Evolutionary conservation across 2,797 vertebrate genomes (phyloP).

Genomic region (Sternarchorhynchus goeldii): DNA sequence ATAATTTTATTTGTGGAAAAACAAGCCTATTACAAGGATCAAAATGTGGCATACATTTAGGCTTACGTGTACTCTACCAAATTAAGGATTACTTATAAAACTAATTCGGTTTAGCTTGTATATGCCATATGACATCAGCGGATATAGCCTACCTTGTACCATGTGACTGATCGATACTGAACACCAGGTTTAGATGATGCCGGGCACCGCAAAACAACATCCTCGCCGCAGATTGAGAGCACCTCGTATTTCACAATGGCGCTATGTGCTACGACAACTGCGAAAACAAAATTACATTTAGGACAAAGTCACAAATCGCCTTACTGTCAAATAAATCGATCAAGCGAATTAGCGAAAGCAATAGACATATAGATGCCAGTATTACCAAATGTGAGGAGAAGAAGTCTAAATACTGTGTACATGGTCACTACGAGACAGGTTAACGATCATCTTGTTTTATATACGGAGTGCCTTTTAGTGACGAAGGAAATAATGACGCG

Average conservation of each 20-base stretch:
- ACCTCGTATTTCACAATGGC: not conserved
- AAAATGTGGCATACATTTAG: too few relatives aligned
- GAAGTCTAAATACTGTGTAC: not conserved
- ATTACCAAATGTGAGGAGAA: slow-evolving; percentile 46
- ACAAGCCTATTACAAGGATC: too few relatives aligned
- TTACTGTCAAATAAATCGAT: too few relatives aligned
- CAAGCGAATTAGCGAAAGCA: too few relatives aligned
- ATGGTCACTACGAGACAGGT: not conserved
- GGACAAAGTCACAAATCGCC: slow-evolving; percentile 4
- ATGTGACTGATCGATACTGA: slow-evolving; percentile 60
- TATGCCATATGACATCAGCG: too few relatives aligned
- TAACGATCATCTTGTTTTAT: too few relatives aligned
- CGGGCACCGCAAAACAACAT: slow-evolving; percentile 51
- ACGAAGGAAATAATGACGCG: not conserved
- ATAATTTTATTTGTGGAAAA: too few relatives aligned
- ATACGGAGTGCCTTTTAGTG: too few relatives aligned
- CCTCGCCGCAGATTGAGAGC: fast-evolving
- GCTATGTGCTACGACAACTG: not conserved
- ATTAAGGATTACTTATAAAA: too few relatives aligned
- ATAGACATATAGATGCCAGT: not conserved
- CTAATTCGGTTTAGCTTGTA: too few relatives aligned
- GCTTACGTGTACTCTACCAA: too few relatives aligned
- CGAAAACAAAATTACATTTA: fast-evolving
- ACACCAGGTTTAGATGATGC: slow-evolving; percentile 51
- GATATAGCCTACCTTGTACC: slow-evolving; percentile 68